Percentiles rank a stretch among this genome's conserved stretches.
These are phyloP conservation scores for Apostichopus japonicus DNA, from an alignment of 35 echinoderm and acorn worm genomes.

Conservation along the genomic window DNA sequence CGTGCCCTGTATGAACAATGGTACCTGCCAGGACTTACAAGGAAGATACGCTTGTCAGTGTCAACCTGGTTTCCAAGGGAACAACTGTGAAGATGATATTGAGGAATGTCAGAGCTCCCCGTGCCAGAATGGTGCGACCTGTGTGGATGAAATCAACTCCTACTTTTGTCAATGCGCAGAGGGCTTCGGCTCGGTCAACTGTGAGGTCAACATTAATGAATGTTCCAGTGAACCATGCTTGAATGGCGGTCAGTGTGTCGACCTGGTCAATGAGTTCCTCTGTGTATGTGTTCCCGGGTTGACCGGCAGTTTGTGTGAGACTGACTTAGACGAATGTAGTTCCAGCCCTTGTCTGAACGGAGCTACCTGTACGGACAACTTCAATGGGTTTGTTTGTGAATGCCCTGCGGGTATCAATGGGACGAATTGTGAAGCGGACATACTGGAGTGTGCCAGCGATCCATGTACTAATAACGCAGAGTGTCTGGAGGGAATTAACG, in stretches of 20 bases:
- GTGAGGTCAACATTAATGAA: constrained; percentile 69
- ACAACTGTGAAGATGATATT: constrained; percentile 42
- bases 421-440: constrained; percentile 52
- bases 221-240: constrained; percentile 61
- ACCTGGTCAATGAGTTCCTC: constrained; percentile 55
- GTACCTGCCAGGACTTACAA: constrained; percentile 46
- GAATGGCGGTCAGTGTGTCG: constrained; percentile 53
- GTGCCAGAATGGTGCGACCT: constrained; percentile 64
- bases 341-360: constrained; percentile 65
- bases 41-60: constrained; percentile 42
- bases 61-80: constrained; percentile 44
- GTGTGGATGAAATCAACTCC: constrained; percentile 42
- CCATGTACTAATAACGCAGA: constrained; percentile 59
- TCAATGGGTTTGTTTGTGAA: constrained; percentile 46
- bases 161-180: constrained; percentile 57
- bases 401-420: constrained; percentile 58
- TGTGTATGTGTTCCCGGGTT: constrained; percentile 70
- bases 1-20: constrained; percentile 74
- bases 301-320: constrained; percentile 38
- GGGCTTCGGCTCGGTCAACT: constrained; percentile 46
- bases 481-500: constrained; percentile 55
- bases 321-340: constrained; percentile 55
- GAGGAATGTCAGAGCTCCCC: constrained; percentile 64
- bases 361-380: constrained; percentile 38
- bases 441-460: constrained; percentile 56